These are phyloP conservation scores for Dermolepida albohirtum DNA, from an alignment of 2,888 invertebrate species.

Conservation along the genomic window DNA sequence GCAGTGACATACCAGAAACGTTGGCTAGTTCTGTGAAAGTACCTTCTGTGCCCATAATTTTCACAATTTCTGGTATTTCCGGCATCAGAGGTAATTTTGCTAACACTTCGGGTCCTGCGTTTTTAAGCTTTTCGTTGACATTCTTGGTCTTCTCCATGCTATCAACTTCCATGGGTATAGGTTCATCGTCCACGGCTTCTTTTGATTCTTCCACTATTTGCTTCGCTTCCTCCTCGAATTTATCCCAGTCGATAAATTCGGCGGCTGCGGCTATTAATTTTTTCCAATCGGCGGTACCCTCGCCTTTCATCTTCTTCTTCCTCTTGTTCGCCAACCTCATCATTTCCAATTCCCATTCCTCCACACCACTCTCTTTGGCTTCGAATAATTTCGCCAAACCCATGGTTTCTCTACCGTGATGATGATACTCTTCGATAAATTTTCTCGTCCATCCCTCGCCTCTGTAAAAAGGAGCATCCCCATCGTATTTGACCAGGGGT, in stretches of 20 bases:
- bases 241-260: constrained; percentile 61
- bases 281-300: constrained; percentile 61
- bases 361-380: constrained; percentile 60
- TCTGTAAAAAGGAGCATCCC: constrained; percentile 70
- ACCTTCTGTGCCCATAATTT: constrained; percentile 70
- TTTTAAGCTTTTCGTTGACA: constrained; percentile 71
- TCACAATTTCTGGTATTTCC: constrained; percentile 73
- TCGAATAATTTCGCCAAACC: constrained; percentile 74
- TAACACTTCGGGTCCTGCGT: constrained; percentile 67
- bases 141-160: constrained; percentile 72
- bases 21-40: constrained; percentile 71
- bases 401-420: constrained; percentile 62
- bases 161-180: constrained; percentile 63
- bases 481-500: constrained; percentile 65
- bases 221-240: constrained; percentile 62
- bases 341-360: constrained; percentile 63
- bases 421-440: constrained; percentile 66
- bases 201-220: constrained; percentile 60
- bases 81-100: constrained; percentile 72
- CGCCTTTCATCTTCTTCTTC: constrained; percentile 59
- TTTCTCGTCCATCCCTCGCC: constrained; percentile 79
- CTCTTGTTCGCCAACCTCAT: constrained; percentile 60
- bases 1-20: constrained; percentile 71
- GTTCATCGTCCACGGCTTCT: constrained; percentile 66
- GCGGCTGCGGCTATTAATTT: constrained; percentile 58